Conservation (phyloP, 1,140 invertebrate species). For the Drosophila subpulchrella region DNA sequence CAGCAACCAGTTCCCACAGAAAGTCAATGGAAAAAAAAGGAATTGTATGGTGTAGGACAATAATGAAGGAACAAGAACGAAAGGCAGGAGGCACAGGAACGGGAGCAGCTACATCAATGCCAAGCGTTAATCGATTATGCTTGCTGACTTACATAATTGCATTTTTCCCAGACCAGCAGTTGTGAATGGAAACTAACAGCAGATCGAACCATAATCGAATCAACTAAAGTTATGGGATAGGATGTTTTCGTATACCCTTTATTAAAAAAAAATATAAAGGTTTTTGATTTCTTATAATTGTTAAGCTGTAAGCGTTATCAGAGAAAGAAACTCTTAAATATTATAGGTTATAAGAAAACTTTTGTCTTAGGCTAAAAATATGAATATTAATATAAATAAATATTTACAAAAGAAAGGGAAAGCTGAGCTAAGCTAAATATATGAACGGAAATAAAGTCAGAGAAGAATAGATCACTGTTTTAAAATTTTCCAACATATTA, state of each 20-base stretch:
- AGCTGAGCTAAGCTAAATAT: too few species aligned
- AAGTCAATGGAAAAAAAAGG: conserved; percentile 31
- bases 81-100: conserved; percentile 1
- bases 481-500: too few species aligned
- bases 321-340: too few species aligned
- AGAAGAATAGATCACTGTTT: too few species aligned
- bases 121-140: conserved; percentile 67
- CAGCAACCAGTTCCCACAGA: conserved; percentile 14
- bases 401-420: too few species aligned
- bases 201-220: conserved; percentile 37
- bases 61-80: conserved; percentile 1
- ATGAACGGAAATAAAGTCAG: too few species aligned
- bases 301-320: background rate
- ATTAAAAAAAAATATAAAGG: background rate
- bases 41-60: conserved; percentile 6
- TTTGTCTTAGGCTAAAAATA: too few species aligned
- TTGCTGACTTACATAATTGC: conserved; percentile 70
- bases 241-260: background rate
- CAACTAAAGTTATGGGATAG: background rate
- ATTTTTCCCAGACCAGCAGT: conserved; percentile 47
- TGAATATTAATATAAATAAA: too few species aligned
- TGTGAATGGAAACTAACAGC: conserved; percentile 31
- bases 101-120: conserved; percentile 68
- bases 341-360: too few species aligned
- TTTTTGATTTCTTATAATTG: background rate